A percentile compares a stretch with the other conserved stretches of the same genome.
These are phyloP conservation scores for Brachionus manjavacas DNA, from an alignment of 1,140 invertebrate species.

Conservation along the genomic window DNA sequence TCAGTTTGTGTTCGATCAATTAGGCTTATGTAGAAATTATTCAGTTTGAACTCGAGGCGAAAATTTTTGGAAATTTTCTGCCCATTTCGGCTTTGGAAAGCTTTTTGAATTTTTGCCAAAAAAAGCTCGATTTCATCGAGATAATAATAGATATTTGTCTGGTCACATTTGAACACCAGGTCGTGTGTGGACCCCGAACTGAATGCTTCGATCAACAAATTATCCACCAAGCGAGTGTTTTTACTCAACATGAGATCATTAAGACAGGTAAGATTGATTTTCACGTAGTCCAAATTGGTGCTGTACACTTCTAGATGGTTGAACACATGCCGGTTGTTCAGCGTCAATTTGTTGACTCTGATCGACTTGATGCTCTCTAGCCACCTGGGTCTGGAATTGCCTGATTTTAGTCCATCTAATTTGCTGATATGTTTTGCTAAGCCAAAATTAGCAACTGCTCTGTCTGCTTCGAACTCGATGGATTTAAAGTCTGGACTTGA, in stretches of 20 bases:
- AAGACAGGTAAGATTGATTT: not conserved
- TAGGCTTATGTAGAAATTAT: not conserved
- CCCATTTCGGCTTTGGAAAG: not conserved
- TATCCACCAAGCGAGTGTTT: not conserved
- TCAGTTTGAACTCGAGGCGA: not conserved
- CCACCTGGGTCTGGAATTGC: not conserved
- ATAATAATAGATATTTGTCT: not conserved
- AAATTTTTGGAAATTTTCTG: not conserved
- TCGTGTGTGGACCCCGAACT: not conserved
- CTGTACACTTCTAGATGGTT: slow-evolving; percentile 9
- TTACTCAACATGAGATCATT: slow-evolving; percentile 5
- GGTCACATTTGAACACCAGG: not conserved
- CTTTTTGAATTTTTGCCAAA: not conserved
- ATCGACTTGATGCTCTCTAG: not conserved
- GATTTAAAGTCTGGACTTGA: not conserved
- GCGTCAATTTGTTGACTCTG: not conserved
- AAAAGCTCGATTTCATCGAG: not conserved
- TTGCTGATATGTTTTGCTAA: not conserved
- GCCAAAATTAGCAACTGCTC: not conserved
- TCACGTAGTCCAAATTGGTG: slow-evolving; percentile 5
- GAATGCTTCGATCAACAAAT: slow-evolving; percentile 5
- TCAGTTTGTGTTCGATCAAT: not conserved
- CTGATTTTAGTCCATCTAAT: not conserved
- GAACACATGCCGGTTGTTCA: not conserved
- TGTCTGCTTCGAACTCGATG: not conserved